These are phyloP conservation scores for Schlechtendalia chinensis DNA, from an alignment of 1,140 invertebrate genomes.

Conservation along the genomic window DNA sequence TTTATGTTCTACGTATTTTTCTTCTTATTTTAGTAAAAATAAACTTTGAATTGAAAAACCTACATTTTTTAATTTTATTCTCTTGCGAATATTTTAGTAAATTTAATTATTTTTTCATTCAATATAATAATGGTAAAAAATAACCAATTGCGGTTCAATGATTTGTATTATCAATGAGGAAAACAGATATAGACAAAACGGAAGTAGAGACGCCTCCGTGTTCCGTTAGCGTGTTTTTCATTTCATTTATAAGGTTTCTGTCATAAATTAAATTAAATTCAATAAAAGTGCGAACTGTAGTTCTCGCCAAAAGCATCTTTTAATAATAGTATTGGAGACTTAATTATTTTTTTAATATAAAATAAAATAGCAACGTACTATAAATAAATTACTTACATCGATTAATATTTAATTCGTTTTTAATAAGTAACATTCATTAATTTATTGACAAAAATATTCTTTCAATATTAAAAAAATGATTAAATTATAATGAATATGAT, in stretches of 20 bases:
- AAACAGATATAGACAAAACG: slow-evolving; percentile 35
- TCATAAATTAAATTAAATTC: slow-evolving; percentile 38
- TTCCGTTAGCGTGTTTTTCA: slow-evolving; percentile 47
- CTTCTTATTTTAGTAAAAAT: no score
- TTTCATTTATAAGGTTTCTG: slow-evolving; percentile 41
- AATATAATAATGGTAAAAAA: background rate
- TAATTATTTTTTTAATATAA: no score
- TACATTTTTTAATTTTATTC: background rate
- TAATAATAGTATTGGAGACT: no score
- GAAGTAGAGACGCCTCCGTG: slow-evolving; percentile 39
- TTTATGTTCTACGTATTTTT: background rate
- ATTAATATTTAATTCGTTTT: no score
- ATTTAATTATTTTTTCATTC: background rate
- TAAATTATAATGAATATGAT: no score
- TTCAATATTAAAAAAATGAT: no score
- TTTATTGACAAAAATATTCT: no score
- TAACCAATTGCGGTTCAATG: background rate
- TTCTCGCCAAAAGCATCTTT: slow-evolving; percentile 5
- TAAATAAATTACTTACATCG: no score
- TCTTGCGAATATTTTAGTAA: background rate
- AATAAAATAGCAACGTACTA: no score
- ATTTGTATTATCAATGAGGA: slow-evolving; percentile 37
- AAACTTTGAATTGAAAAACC: background rate
- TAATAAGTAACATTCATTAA: no score
- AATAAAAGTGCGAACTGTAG: background rate